These are phyloP conservation scores for Seriola aureovittata DNA, from an alignment of 2,113 vertebrate genomes.

Conservation along the genomic window DNA sequence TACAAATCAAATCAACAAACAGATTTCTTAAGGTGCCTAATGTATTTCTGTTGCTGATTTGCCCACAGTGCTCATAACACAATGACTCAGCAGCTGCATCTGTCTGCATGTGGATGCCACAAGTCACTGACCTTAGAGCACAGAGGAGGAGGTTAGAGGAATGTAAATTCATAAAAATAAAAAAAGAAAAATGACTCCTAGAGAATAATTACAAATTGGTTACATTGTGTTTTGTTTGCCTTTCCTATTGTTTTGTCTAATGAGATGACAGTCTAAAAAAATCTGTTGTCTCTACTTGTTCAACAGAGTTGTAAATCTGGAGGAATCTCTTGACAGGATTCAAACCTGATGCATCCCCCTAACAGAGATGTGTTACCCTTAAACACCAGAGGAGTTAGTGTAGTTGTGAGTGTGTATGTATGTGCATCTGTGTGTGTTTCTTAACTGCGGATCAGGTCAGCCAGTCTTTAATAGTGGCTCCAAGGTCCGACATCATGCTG, in stretches of 20 bases:
- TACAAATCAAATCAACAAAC: not conserved
- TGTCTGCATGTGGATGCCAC: not conserved
- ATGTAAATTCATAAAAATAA: not conserved
- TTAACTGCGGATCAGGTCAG: conserved; percentile 17
- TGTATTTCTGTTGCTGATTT: conserved; percentile 3
- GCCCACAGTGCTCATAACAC: not conserved
- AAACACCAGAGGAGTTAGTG: not conserved
- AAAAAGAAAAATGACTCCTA: not conserved
- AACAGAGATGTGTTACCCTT: not conserved
- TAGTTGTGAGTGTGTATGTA: not conserved
- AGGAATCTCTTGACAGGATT: too few relatives aligned
- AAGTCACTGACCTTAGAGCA: not conserved
- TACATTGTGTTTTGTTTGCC: not conserved
- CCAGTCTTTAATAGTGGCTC: conserved; percentile 10
- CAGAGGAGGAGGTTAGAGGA: not conserved
- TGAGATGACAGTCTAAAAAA: not conserved
- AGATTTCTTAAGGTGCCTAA: not conserved
- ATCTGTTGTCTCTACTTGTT: not conserved
- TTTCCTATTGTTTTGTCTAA: not conserved
- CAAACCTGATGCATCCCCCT: not conserved
- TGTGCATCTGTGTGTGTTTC: not conserved
- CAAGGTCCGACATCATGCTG: not conserved
- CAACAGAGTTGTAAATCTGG: too few relatives aligned
- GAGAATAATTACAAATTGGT: not conserved
- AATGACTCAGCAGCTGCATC: conserved; percentile 9